These are phyloP conservation scores for Pao palembangensis DNA, from an alignment of 2,113 vertebrate genomes.

Conservation along the genomic window DNA sequence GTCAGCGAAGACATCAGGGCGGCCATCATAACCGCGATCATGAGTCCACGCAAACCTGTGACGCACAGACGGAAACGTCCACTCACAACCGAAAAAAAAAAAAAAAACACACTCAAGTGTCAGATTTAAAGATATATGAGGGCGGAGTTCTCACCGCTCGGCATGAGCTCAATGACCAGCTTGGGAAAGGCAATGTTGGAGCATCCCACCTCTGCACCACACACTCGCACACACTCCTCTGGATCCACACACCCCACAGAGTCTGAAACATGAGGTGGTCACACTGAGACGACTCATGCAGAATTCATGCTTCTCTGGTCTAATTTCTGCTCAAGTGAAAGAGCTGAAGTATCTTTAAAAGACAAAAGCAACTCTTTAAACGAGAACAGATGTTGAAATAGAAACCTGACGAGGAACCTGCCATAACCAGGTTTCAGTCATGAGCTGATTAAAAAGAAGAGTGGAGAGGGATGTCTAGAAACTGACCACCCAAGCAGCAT, in stretches of 20 bases:
- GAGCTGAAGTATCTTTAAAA: neutral
- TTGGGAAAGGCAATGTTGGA: constrained; percentile 90
- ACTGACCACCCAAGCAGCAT: no score
- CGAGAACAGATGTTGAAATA: no score
- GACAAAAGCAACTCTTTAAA: no score
- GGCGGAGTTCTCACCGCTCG: constrained; percentile 73
- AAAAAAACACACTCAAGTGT: neutral
- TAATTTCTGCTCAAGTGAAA: neutral
- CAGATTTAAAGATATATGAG: no score
- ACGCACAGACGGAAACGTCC: neutral
- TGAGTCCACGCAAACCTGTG: constrained; percentile 84
- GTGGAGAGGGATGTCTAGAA: neutral
- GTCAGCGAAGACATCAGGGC: constrained; percentile 88
- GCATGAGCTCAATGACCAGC: constrained; percentile 90
- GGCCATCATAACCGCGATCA: constrained; percentile 91
- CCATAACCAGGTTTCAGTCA: no score
- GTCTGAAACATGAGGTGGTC: constrained; percentile 68
- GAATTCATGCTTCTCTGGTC: constrained; percentile 8
- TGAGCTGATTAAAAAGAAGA: neutral
- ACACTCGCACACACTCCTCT: constrained; percentile 80
- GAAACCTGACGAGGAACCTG: no score
- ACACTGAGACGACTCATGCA: constrained; percentile 20
- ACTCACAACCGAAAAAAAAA: neutral
- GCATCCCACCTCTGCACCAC: constrained; percentile 84
- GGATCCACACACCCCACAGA: constrained; percentile 86